Evolutionary conservation across 2,797 vertebrate genomes (phyloP).

Genomic region (Acridotheres tristis): DNA sequence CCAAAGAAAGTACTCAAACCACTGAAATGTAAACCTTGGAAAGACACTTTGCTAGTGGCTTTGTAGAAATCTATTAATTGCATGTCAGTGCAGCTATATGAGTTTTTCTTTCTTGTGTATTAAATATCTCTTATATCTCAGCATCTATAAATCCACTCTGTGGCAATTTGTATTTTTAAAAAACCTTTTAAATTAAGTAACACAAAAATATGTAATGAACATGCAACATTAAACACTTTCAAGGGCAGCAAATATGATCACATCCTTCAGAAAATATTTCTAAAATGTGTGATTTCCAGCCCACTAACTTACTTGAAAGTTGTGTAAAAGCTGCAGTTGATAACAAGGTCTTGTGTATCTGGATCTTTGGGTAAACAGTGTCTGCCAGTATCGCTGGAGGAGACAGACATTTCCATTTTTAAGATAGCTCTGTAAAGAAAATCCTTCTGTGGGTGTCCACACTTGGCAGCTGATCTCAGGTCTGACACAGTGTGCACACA

Average conservation of each 20-base stretch:
- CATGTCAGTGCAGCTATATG: not conserved
- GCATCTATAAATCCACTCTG: not conserved
- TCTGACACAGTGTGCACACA: not conserved
- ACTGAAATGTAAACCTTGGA: not conserved
- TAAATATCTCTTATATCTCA: not conserved
- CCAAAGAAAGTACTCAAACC: not conserved
- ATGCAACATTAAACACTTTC: not conserved
- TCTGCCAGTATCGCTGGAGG: slow-evolving; percentile 2
- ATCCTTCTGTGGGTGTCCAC: not conserved
- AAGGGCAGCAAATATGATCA: not conserved
- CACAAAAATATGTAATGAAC: not conserved
- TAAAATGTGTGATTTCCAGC: slow-evolving; percentile 14
- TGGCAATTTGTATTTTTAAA: not conserved
- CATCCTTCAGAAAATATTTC: slow-evolving; percentile 41
- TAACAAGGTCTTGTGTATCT: slow-evolving; percentile 18
- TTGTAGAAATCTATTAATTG: not conserved
- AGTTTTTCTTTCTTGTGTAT: not conserved
- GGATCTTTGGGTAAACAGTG: slow-evolving; percentile 6
- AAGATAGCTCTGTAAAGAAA: slow-evolving; percentile 14
- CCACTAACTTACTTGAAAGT: slow-evolving; percentile 1
- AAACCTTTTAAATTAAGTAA: slow-evolving; percentile 31
- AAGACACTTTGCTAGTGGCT: not conserved
- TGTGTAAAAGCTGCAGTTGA: not conserved
- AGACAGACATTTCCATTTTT: slow-evolving; percentile 5
- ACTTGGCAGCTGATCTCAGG: not conserved